Evolutionary conservation across 2,888 invertebrate species (phyloP).

Genomic region (Mesorhabditis sp.): DNA sequence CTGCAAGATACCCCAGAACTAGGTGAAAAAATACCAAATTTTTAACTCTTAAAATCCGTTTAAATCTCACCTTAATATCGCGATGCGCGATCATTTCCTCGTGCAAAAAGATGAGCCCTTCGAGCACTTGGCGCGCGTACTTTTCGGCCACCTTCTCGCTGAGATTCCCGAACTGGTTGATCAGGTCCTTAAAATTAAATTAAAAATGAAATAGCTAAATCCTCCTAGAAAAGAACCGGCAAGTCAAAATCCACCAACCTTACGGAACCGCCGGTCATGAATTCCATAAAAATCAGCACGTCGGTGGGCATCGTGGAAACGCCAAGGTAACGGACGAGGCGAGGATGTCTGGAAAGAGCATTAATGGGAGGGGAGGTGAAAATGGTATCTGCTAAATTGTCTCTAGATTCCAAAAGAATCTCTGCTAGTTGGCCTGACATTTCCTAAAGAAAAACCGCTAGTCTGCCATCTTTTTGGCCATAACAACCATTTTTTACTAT

Average conservation of each 20-base stretch:
- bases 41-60: too few species aligned
- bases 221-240: too few species aligned
- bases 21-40: too few species aligned
- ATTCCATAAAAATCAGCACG: slow-evolving; percentile 62
- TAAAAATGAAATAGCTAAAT: too few species aligned
- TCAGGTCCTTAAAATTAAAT: slow-evolving; percentile 8
- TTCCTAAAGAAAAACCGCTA: too few species aligned
- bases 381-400: too few species aligned
- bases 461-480: too few species aligned
- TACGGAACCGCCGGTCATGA: slow-evolving; percentile 63
- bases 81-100: slow-evolving; percentile 62
- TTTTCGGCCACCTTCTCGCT: slow-evolving; percentile 58
- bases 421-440: too few species aligned
- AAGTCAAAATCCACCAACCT: slow-evolving; percentile 18
- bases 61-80: slow-evolving; percentile 59
- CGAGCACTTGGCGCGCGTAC: slow-evolving; percentile 58
- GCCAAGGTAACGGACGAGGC: not conserved
- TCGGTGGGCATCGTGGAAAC: slow-evolving; percentile 12
- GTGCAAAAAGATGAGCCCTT: slow-evolving; percentile 62
- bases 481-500: too few species aligned
- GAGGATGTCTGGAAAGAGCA: not conserved
- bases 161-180: slow-evolving; percentile 58
- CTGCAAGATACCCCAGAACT: too few species aligned
- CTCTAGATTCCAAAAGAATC: too few species aligned
- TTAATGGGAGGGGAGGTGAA: too few species aligned